Base-by-base conservation (phyloP, 2,797 vertebrate genomes). In the Molossus molossus region DNA sequence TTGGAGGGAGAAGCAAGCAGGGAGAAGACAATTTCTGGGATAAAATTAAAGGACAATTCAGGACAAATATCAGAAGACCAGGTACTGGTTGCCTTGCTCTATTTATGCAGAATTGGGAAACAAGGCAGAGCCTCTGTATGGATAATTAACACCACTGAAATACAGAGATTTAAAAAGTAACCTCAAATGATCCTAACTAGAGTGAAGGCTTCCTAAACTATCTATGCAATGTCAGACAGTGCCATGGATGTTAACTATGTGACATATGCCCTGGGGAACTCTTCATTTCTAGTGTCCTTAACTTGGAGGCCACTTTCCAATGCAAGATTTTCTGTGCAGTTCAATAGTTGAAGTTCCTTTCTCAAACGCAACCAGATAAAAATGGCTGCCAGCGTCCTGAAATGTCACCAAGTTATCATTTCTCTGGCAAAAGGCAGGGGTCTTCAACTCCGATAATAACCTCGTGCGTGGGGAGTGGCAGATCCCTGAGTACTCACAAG, bases 121-220 rank as follows among this genome's bases (percentile, higher is more conserved):
- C 45, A 90, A 90, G 89, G 64, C 77, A 72, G 11, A 72, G 15
- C 15, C 82, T 21, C 29, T 81, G 45, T 48, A 33, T 25, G 18
- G 29, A 37, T 50, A 89, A 72, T 88, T 55, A 80, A 93, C 79
- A 85, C 73, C 70, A 94, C 18, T 90, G n/a, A 77, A 84, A 12
- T 70, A 75, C 18, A 67, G 92, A 96, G 82, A 87, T 62, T 92
- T 76, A 82, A 96, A 85, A 86, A 40, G 25, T 62, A 94, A 81
- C 5, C 25, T 94, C 60, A n/a, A 91, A 91, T 96, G 97, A 62
- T 13, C n/a, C 17, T 7, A 93, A 64, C 83, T 88, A 11, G 17
- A 53, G 73, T 80, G 83, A 87, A 90, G 27, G 25, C 33, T 95
- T 76, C 48, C 12, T 70, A 40, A 93, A 96, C 87, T 91, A 86